Evolutionary conservation across 2,113 vertebrate genomes (phyloP), one percentile per base, ranked within the genome.

Genomic region (Aegithalos caudatus): DNA sequence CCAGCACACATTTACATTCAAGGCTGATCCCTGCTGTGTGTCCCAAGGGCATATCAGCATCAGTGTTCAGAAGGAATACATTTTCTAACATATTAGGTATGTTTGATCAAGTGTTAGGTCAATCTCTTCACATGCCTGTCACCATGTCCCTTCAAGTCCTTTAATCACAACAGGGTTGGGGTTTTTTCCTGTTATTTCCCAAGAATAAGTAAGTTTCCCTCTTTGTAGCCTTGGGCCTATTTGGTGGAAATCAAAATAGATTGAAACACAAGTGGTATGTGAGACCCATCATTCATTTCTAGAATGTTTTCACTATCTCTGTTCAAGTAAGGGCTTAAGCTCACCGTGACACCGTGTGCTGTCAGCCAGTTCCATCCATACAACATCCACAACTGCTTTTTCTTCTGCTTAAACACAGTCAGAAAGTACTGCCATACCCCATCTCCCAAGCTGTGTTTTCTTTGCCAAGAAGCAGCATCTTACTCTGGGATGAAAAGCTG

Each of bases 41-140:
- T 80, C 85, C 47, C 61, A 82, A 62, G 85, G 89, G 70, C 3
- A 1, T 65, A 72, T 57, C 35, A 77, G 66, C 42, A 54, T 23
- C 54, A 57, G 16, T 0, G 1, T 35, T 84, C 58, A 77, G 57
- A 77, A 79, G 47, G 29, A 92, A 40, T 65, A 96, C 10, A 2
- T 71, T 64, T 94, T 76, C 57, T 82, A 87, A 67, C 0, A 1
- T 76, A 76, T 56, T 90, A 80, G 64, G 93, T 95, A 78, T 77
- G 51, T 93, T 73, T 83, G 62, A 95, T 81, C 91, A 71, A 95
- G n/a, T 69, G 62, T 69, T 76, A 77, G 81, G 78, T 80, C 70
- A 80, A n/a, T 80, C 65, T 91, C 78, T 69, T 79, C 62, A 69
- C 47, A 77, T 21, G 37, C 45, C 27, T 92, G 70, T 88, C 81